Evolutionary conservation across 2,888 invertebrate species (phyloP).

Genomic region (Pristionchus mayeri): DNA sequence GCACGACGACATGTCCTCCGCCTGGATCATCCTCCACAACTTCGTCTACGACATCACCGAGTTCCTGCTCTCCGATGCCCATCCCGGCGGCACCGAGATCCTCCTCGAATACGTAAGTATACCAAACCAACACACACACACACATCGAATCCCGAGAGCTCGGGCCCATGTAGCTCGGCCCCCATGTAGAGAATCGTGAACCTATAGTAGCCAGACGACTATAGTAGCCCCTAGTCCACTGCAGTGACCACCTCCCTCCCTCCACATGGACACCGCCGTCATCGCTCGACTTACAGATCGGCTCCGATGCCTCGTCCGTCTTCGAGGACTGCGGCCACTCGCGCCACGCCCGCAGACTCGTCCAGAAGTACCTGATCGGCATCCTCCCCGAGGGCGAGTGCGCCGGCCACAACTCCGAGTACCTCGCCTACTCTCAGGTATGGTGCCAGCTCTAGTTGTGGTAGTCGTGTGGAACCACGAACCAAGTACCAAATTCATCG

Average conservation of each 20-base stretch:
- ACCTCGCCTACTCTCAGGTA: constrained; percentile 48
- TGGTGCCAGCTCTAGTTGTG: background rate
- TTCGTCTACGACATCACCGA: constrained; percentile 64
- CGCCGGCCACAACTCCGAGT: constrained; percentile 24
- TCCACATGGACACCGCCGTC: background rate
- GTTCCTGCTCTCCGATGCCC: constrained; percentile 60
- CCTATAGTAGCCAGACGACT: background rate
- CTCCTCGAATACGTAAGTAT: constrained; percentile 67
- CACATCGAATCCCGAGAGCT: background rate
- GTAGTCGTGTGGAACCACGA: background rate
- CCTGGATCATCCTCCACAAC: constrained; percentile 65
- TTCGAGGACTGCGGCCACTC: constrained; percentile 48
- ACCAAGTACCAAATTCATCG: background rate
- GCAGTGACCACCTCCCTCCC: background rate
- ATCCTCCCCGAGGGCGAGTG: constrained; percentile 43
- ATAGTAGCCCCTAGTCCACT: background rate
- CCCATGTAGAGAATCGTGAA: background rate
- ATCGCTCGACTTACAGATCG: constrained; percentile 31
- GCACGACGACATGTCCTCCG: constrained; percentile 53
- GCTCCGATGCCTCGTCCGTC: constrained; percentile 44
- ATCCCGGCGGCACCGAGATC: constrained; percentile 66
- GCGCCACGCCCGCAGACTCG: constrained; percentile 38
- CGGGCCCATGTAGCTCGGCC: too few relatives aligned
- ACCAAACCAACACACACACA: background rate
- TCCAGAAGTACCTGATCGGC: constrained; percentile 49